A percentile compares a stretch with the other conserved stretches of the same genome.
These are phyloP conservation scores for Schizotus pectinicornis DNA, from an alignment of 2,888 invertebrate species.

Conservation along the genomic window DNA sequence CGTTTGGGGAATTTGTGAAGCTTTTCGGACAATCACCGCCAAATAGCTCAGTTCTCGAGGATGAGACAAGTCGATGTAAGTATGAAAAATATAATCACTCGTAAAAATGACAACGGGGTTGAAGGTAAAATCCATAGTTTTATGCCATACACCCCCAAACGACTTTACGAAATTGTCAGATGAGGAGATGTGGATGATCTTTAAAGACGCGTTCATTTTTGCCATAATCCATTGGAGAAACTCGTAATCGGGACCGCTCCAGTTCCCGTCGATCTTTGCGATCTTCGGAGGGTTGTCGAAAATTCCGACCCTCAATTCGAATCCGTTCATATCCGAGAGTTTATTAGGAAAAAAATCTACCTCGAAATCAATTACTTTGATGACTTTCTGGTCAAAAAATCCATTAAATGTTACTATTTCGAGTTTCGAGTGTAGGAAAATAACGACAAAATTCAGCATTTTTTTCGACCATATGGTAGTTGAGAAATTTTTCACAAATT, in stretches of 20 bases:
- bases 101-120: neutral
- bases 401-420: conserved; percentile 3
- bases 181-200: conserved; percentile 1
- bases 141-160: neutral
- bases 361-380: neutral
- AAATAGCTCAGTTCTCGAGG: conserved; percentile 8
- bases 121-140: conserved; percentile 13
- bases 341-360: conserved; percentile 11
- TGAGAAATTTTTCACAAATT: neutral
- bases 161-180: neutral
- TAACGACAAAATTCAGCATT: conserved; percentile 5
- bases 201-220: conserved; percentile 10
- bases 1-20: neutral
- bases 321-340: conserved; percentile 7
- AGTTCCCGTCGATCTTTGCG: neutral
- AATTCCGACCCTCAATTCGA: conserved; percentile 3
- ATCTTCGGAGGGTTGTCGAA: conserved; percentile 3
- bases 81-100: neutral
- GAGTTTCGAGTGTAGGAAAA: neutral
- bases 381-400: neutral
- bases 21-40: conserved; percentile 4
- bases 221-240: neutral
- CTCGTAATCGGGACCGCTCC: conserved; percentile 10
- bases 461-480: neutral
- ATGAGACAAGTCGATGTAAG: conserved; percentile 2